These are phyloP conservation scores for Cyphomyrus discorhynchus DNA, from an alignment of 2,113 vertebrate species.

Conservation along the genomic window DNA sequence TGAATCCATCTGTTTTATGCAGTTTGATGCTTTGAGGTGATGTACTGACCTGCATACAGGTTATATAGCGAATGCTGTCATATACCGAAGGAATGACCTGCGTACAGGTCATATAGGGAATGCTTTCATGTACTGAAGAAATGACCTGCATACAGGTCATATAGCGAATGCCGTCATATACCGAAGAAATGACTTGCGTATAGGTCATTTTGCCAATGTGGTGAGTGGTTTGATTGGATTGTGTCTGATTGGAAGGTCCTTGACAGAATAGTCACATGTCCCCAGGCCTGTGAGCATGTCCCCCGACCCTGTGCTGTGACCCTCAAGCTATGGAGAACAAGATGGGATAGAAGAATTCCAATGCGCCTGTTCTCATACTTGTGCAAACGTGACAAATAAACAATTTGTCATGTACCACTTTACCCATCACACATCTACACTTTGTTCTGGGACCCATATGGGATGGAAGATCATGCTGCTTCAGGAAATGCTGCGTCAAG, in stretches of 20 bases:
- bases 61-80: background rate
- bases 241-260: too few relatives aligned
- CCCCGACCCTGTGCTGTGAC: background rate
- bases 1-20: background rate
- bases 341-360: background rate
- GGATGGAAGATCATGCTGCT: background rate
- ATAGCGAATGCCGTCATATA: background rate
- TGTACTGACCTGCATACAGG: background rate
- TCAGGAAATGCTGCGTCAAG: background rate
- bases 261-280: background rate
- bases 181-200: too few relatives aligned
- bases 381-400: background rate
- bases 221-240: too few relatives aligned
- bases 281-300: background rate
- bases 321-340: background rate
- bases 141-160: background rate
- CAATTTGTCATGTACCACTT: background rate
- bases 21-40: background rate
- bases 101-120: too few relatives aligned
- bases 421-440: background rate
- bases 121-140: too few relatives aligned
- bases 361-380: background rate
- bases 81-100: too few relatives aligned
- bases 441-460: background rate
- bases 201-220: too few relatives aligned